Evolutionary conservation across 2,113 vertebrate genomes (phyloP).

Genomic region (Rutilus rutilus): DNA sequence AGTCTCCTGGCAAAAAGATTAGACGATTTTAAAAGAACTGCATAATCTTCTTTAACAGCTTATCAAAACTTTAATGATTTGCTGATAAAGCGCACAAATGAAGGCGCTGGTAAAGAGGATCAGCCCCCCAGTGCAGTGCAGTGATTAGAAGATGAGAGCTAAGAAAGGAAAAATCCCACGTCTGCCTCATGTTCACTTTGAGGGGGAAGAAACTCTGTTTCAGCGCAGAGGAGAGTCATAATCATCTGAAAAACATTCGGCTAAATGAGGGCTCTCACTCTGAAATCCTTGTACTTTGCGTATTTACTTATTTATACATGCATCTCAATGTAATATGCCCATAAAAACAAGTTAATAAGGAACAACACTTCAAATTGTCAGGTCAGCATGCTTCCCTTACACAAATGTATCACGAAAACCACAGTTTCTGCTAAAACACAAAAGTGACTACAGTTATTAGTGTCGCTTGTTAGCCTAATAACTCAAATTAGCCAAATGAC

Average conservation of each 20-base stretch:
- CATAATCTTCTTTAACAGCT: constrained; percentile 84
- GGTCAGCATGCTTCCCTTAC: constrained; percentile 41
- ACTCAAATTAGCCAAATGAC: background rate
- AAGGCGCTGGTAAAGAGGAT: constrained; percentile 84
- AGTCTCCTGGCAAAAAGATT: constrained; percentile 75
- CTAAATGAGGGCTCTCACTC: constrained; percentile 61
- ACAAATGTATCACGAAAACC: background rate
- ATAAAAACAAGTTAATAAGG: constrained; percentile 63
- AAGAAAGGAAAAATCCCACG: constrained; percentile 79
- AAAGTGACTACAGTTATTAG: background rate
- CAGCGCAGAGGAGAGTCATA: constrained; percentile 74
- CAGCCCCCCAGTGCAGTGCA: constrained; percentile 80
- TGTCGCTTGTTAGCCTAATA: background rate
- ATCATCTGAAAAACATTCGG: constrained; percentile 72
- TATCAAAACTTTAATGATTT: constrained; percentile 87
- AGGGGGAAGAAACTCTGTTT: constrained; percentile 71
- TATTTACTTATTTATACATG: constrained; percentile 70
- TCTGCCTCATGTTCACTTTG: constrained; percentile 78
- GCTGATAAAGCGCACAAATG: constrained; percentile 84
- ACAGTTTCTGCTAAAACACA: background rate
- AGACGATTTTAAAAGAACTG: constrained; percentile 79
- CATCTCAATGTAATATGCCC: constrained; percentile 58
- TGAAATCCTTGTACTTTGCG: constrained; percentile 54
- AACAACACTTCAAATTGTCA: constrained; percentile 54
- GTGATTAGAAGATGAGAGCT: constrained; percentile 84